A percentile compares a stretch with the other conserved stretches of the same genome.
These are phyloP conservation scores for Drosophila borealis DNA, from an alignment of 2,888 invertebrate genomes.

Conservation along the genomic window DNA sequence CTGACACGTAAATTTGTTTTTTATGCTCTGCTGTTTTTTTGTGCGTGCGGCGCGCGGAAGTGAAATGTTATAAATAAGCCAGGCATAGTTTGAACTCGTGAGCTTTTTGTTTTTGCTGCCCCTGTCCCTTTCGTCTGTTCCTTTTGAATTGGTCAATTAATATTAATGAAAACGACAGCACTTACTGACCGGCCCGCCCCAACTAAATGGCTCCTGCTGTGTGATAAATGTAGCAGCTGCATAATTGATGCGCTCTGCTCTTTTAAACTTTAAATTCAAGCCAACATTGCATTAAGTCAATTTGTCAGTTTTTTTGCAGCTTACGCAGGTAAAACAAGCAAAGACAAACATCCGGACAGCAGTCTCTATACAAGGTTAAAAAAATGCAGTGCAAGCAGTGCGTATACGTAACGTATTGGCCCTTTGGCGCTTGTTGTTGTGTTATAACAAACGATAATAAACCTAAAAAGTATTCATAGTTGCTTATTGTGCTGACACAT, in stretches of 20 bases:
- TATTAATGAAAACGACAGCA: slow-evolving; percentile 71
- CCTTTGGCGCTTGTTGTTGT: slow-evolving; percentile 26
- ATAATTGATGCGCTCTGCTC: slow-evolving; percentile 22
- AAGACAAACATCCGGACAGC: neutral
- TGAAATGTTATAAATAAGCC: slow-evolving; percentile 42
- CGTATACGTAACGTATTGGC: slow-evolving; percentile 50
- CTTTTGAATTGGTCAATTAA: slow-evolving; percentile 76
- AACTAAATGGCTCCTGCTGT: slow-evolving; percentile 25
- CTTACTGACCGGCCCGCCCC: neutral
- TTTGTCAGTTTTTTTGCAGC: slow-evolving; percentile 66
- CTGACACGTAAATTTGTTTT: slow-evolving; percentile 21
- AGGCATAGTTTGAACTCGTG: slow-evolving; percentile 34
- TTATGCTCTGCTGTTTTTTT: slow-evolving; percentile 16
- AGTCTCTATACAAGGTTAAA: slow-evolving; percentile 11
- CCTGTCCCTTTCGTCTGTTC: slow-evolving; percentile 45
- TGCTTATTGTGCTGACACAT: slow-evolving; percentile 39
- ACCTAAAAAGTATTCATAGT: slow-evolving; percentile 43
- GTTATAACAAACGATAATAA: slow-evolving; percentile 56
- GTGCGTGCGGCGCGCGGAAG: slow-evolving; percentile 10
- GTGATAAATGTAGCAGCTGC: slow-evolving; percentile 25
- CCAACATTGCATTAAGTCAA: slow-evolving; percentile 55
- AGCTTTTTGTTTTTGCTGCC: slow-evolving; percentile 40
- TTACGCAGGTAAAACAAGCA: slow-evolving; percentile 44
- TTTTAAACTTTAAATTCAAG: slow-evolving; percentile 27
- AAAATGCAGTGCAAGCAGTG: slow-evolving; percentile 36